These are phyloP conservation scores for Lophotriccus pileatus DNA, from an alignment of 2,797 vertebrate species.

Conservation along the genomic window DNA sequence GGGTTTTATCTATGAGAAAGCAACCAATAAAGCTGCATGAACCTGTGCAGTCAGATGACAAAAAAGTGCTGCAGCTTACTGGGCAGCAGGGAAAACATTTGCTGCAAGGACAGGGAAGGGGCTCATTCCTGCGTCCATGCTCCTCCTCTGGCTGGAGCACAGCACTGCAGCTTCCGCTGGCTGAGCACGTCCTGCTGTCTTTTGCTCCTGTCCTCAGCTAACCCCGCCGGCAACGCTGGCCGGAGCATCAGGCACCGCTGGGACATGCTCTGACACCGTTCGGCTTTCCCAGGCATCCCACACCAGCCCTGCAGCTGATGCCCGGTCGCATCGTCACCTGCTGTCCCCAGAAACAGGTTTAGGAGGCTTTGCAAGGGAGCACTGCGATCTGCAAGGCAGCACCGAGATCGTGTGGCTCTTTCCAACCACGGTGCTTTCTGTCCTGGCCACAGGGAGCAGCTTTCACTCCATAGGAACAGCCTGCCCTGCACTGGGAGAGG, in stretches of 20 bases:
- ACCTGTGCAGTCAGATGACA: not conserved
- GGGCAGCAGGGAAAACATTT: constrained; percentile 21
- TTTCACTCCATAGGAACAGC: fast-evolving
- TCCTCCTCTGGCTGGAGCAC: constrained; percentile 54
- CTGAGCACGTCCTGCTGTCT: constrained; percentile 38
- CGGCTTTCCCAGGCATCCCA: not conserved
- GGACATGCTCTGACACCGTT: not conserved
- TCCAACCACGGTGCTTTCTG: not conserved
- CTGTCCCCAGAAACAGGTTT: fast-evolving
- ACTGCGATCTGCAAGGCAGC: fast-evolving
- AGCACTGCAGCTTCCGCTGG: constrained; percentile 43
- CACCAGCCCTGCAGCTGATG: not conserved
- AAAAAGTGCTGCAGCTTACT: not conserved
- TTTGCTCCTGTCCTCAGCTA: constrained; percentile 39
- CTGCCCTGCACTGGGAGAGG: fast-evolving
- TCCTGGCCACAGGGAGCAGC: not conserved
- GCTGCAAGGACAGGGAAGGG: constrained; percentile 20
- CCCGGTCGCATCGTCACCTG: fast-evolving
- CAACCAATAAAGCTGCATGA: not conserved
- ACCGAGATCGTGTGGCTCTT: fast-evolving
- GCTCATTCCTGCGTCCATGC: constrained; percentile 7
- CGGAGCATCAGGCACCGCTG: not conserved
- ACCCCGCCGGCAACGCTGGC: not conserved
- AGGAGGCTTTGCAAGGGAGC: not conserved
- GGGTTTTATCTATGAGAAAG: not conserved